These are phyloP conservation scores for Scaptodrosophila lebanonensis DNA, from an alignment of 1,140 invertebrate genomes.

Conservation along the genomic window DNA sequence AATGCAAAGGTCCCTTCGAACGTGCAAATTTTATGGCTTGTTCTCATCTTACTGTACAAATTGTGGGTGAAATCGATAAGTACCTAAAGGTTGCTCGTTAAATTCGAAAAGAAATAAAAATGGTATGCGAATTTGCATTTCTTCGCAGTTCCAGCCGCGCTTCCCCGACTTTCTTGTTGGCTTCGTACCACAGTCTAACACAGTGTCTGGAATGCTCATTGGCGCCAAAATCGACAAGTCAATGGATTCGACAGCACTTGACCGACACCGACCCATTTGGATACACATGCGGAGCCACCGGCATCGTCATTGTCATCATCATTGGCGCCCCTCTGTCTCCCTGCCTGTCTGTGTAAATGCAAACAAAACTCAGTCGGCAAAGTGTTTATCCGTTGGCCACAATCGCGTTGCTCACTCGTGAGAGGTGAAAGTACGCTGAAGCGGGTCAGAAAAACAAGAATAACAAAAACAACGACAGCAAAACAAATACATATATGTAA, in stretches of 20 bases:
- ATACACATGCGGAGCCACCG: too few relatives aligned
- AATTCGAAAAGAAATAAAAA: constrained; percentile 54
- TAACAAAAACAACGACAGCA: too few relatives aligned
- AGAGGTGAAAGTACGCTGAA: constrained; percentile 59
- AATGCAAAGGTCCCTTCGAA: constrained; percentile 10
- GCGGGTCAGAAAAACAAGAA: too few relatives aligned
- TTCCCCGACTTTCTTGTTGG: constrained; percentile 38
- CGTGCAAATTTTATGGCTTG: constrained; percentile 27
- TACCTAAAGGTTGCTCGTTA: constrained; percentile 50
- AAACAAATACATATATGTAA: constrained; percentile 11
- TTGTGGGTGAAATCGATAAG: constrained; percentile 39
- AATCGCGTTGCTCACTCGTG: neutral
- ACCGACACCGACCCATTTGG: constrained; percentile 24
- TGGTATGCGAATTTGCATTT: constrained; percentile 62
- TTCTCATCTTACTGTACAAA: constrained; percentile 12
- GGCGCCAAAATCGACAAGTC: too few relatives aligned
- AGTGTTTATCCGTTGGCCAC: constrained; percentile 33
- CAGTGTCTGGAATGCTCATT: too few relatives aligned
- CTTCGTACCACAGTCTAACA: too few relatives aligned
- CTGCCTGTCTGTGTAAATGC: constrained; percentile 37
- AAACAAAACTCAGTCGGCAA: constrained; percentile 41
- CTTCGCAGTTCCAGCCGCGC: constrained; percentile 11
- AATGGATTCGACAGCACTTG: constrained; percentile 28
- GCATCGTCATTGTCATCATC: neutral
- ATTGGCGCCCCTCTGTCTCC: neutral